These are phyloP conservation scores for Dolomedes plantarius DNA, from an alignment of 2,888 invertebrate genomes.

Conservation along the genomic window DNA sequence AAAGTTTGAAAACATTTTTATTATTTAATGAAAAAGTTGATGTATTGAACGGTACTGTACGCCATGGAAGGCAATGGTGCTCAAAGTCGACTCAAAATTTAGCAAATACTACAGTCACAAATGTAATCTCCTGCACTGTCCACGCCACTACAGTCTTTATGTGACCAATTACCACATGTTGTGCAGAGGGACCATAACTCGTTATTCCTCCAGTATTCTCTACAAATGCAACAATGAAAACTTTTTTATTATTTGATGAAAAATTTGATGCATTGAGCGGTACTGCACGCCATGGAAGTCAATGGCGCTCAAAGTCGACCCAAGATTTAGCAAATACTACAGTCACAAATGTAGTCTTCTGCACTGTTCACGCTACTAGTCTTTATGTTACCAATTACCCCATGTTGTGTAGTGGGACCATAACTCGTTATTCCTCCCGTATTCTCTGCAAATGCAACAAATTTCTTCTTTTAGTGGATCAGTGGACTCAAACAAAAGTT, in stretches of 20 bases:
- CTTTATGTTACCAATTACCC: too few relatives aligned
- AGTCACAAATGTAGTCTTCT: neutral
- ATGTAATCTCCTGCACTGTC: neutral
- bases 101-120: neutral
- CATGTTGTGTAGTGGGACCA: constrained; percentile 1
- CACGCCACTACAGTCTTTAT: too few relatives aligned
- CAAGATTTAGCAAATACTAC: neutral
- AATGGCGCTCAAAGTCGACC: neutral
- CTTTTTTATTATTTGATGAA: neutral
- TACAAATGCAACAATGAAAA: too few relatives aligned
- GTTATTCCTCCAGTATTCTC: neutral
- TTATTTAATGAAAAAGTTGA: neutral
- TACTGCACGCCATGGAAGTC: neutral
- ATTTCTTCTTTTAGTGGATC: neutral
- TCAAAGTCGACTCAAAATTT: neutral
- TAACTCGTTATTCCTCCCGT: neutral
- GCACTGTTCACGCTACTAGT: too few relatives aligned
- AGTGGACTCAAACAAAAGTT: neutral
- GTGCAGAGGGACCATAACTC: neutral
- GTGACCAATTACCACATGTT: too few relatives aligned
- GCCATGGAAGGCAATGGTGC: neutral
- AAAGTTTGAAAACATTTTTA: neutral
- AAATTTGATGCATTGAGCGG: neutral
- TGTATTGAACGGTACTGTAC: neutral
- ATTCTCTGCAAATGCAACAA: neutral